Percentiles rank a stretch among this genome's conserved stretches.
Conservation (phyloP, 2,113 vertebrate genomes). For the Poeciliopsis occidentalis region DNA sequence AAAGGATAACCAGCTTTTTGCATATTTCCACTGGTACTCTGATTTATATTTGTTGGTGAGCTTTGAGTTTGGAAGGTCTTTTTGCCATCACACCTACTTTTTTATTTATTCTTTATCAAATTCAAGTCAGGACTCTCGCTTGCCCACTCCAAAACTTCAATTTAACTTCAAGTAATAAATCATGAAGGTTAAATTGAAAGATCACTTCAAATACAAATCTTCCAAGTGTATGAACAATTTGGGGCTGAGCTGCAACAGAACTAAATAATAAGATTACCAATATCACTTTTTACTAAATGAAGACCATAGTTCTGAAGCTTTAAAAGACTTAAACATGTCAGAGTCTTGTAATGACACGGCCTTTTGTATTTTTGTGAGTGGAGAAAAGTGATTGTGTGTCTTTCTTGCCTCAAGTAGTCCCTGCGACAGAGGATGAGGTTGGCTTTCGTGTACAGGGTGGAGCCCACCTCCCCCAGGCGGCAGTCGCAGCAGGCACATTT, state of each 20-base stretch:
- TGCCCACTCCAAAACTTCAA: neutral
- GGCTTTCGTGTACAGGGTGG: constrained; percentile 99
- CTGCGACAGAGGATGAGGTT: constrained; percentile 99
- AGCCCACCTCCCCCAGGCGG: constrained; percentile 98
- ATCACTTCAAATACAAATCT: neutral
- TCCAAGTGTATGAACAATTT: neutral
- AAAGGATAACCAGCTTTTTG: neutral
- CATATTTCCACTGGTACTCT: neutral
- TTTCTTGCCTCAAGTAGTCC: constrained; percentile 97
- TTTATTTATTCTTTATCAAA: neutral
- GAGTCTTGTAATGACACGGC: constrained; percentile 35
- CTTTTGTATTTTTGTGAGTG: constrained; percentile 62
- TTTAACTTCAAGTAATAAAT: neutral
- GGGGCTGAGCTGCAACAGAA: neutral
- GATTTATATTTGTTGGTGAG: neutral
- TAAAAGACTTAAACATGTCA: constrained; percentile 18
- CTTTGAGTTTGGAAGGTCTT: neutral
- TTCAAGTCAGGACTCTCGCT: neutral
- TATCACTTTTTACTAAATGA: constrained; percentile 1
- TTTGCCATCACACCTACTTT: neutral
- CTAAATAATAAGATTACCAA: neutral
- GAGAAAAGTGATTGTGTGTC: constrained; percentile 46
- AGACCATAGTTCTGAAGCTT: neutral
- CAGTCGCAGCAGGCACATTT: constrained; percentile 99
- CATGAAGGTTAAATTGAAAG: neutral